Conservation (phyloP, 1,140 invertebrate species). For the Phymorhynchus buccinoides region DNA sequence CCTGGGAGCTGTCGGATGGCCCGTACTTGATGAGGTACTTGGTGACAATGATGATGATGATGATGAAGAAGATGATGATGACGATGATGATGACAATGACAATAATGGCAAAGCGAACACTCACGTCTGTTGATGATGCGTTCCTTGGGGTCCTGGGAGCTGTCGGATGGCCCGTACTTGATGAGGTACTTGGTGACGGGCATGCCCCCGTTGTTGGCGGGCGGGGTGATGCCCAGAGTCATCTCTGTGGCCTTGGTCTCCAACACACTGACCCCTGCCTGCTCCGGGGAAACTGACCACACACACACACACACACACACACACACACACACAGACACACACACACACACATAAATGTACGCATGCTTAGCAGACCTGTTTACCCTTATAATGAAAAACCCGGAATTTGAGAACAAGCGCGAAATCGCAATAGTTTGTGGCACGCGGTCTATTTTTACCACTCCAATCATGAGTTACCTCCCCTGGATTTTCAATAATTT, state of each 20-base stretch:
- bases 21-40: too few species aligned
- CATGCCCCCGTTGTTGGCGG: slow-evolving; percentile 22
- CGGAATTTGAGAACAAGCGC: too few species aligned
- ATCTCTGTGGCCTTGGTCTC: slow-evolving; percentile 14
- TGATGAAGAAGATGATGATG: too few species aligned
- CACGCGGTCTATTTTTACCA: too few species aligned
- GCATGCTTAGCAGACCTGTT: background rate
- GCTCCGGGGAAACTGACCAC: background rate
- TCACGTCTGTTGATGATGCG: background rate
- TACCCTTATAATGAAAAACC: too few species aligned
- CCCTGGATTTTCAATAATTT: too few species aligned
- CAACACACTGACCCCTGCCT: background rate
- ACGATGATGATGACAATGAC: too few species aligned
- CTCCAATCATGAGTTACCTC: too few species aligned
- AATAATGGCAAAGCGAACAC: too few species aligned
- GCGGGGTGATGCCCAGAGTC: background rate
- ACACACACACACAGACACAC: slow-evolving; percentile 2
- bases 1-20: background rate
- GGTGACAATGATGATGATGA: too few species aligned
- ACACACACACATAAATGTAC: background rate
- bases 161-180: slow-evolving; percentile 17
- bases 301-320: background rate
- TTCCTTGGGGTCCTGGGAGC: background rate
- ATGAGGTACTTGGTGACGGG: slow-evolving; percentile 13
- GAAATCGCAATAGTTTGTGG: too few species aligned